Evolutionary conservation across 2,113 vertebrate species (phyloP), one percentile per base, ranked within the genome.

Genomic region (Rhipidura dahli): DNA sequence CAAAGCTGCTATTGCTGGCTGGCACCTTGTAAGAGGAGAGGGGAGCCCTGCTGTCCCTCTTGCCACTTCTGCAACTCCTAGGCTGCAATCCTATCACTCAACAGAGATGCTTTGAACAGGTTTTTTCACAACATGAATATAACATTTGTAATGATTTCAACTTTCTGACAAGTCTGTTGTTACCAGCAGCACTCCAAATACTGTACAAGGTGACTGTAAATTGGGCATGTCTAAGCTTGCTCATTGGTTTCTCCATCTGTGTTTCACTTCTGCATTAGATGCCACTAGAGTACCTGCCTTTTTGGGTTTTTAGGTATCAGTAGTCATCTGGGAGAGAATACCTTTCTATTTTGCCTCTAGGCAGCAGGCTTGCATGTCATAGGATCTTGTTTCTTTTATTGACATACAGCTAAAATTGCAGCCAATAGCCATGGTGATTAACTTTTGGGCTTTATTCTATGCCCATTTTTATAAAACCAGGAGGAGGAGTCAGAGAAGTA

Each of bases 11-110:
- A 0, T 5, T 22, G 33, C 57, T 6, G 2, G 20, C 86, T 68
- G 57, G 49, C 39, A 7, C 23, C 1, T 0, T 0, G 1, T 27
- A 22, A 51, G 42, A 51, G 40, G 7, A 64, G 28, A 69, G 24
- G 9, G 35, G 10, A 82, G 15, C 24, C 49, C 75, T 1, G 0
- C 56, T 44, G 15, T 75, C 37, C n/a, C 53, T 57, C 39, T 57
- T 72, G 61, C 44, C 35, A 89, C 0, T 0, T 40, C 88, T 60
- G n/a, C 49, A 87, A 53, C 63, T 72, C 40, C 40, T 15, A 76
- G 40, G 49, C 70, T 86, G 66, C 50, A 45, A 42, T 61, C 26
- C 49, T 78, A 60, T 90, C 70, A 45, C 21, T 80, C 37, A 50
- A 22, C 33, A 15, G 6, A 39, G 50, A 21, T 1, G 2, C 47